Percentiles rank a stretch among this genome's conserved stretches.
phyloP scores from a whole-genome alignment of 2,888 invertebrate genomes.

The Cerceris rybyensis region DNA sequence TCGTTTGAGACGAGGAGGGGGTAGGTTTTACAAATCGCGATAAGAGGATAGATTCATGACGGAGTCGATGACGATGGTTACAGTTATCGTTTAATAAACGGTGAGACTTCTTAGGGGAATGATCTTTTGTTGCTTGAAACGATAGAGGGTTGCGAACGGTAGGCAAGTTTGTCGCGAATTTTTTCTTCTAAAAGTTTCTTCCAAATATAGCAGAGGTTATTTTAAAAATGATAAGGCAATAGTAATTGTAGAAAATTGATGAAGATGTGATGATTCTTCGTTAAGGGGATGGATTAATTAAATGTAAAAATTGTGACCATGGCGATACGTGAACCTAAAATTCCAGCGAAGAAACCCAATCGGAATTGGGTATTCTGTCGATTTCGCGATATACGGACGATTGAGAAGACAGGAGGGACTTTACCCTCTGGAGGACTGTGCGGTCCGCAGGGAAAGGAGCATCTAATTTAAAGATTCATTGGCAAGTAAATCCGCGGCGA shows the following conservation, averaged over 20 bases:
- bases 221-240: too few relatives aligned
- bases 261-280: too few relatives aligned
- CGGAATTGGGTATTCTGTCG: slow-evolving; percentile 51
- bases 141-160: too few relatives aligned
- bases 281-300: background rate
- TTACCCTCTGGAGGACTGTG: slow-evolving; percentile 28
- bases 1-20: background rate
- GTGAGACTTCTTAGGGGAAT: background rate
- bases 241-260: too few relatives aligned
- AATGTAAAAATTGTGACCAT: background rate
- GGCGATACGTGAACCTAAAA: too few relatives aligned
- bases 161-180: too few relatives aligned
- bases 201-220: too few relatives aligned
- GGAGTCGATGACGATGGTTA: background rate
- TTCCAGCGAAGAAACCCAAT: slow-evolving; percentile 14
- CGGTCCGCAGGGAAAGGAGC: slow-evolving; percentile 65
- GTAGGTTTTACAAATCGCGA: background rate
- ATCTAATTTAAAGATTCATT: slow-evolving; percentile 84
- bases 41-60: background rate
- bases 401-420: slow-evolving; percentile 61
- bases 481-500: slow-evolving; percentile 84
- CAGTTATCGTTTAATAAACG: background rate
- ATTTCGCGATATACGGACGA: slow-evolving; percentile 70
- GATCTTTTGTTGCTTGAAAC: too few relatives aligned
- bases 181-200: too few relatives aligned